Evolutionary conservation across 2,797 vertebrate genomes (phyloP).

Genomic region (Menidia menidia): DNA sequence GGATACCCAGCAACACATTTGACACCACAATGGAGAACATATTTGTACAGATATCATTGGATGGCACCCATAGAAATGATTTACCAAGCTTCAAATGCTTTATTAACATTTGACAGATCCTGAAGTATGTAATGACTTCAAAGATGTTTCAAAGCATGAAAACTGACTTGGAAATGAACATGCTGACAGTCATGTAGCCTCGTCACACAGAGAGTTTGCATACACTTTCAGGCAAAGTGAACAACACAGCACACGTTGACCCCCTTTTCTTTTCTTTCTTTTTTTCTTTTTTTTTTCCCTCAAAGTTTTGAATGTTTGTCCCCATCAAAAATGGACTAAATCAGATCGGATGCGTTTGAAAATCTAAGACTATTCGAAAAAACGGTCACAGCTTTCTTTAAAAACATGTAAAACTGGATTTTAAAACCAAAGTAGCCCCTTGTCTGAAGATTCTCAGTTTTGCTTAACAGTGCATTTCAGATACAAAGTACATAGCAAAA

Average conservation of each 20-base stretch:
- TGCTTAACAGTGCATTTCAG: conserved; percentile 80
- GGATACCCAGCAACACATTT: conserved; percentile 83
- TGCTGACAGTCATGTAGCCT: conserved; percentile 51
- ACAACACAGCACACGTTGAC: conserved; percentile 37
- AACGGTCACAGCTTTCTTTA: conserved; percentile 62
- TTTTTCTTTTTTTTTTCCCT: no score
- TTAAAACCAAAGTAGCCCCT: conserved; percentile 47
- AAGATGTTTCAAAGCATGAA: conserved; percentile 55
- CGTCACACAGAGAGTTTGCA: conserved; percentile 47
- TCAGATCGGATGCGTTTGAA: conserved; percentile 28
- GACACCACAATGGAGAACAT: conserved; percentile 56
- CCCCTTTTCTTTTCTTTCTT: conserved; percentile 11
- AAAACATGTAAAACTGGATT: conserved; percentile 54
- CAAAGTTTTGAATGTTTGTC: no score
- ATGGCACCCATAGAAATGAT: conserved; percentile 45
- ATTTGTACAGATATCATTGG: conserved; percentile 50
- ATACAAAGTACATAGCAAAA: conserved; percentile 72
- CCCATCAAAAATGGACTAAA: conserved; percentile 35
- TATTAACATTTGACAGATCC: conserved; percentile 41
- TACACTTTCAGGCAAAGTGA: conserved; percentile 42
- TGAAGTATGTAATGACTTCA: conserved; percentile 30
- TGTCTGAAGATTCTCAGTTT: conserved; percentile 59
- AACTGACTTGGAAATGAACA: conserved; percentile 38
- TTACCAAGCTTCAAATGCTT: conserved; percentile 36
- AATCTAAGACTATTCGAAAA: conserved; percentile 48